A percentile compares a stretch with the other conserved stretches of the same genome.
phyloP scores from a whole-genome alignment of 2,113 vertebrate genomes.

The Etia nguti region DNA sequence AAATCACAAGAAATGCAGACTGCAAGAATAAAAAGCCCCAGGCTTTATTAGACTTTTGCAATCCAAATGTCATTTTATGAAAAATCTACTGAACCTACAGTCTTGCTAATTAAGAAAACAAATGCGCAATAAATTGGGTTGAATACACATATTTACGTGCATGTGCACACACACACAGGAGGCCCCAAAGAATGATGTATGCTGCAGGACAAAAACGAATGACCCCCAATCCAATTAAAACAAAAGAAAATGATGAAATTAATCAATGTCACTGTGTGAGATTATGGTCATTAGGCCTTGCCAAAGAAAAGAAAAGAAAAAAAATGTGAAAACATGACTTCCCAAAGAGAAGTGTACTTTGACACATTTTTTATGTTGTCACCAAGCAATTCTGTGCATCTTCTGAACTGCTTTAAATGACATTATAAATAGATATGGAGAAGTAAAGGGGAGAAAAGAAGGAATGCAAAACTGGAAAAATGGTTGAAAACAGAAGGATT shows the following conservation, averaged over 20 bases:
- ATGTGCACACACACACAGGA: not conserved
- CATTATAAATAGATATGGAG: not conserved
- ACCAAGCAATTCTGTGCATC: not conserved
- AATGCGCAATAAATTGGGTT: conserved; percentile 42
- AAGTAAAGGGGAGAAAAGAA: not conserved
- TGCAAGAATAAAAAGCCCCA: not conserved
- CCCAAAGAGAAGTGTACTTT: not conserved
- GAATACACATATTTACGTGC: not conserved
- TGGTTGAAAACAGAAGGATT: not conserved
- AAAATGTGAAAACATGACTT: conserved; percentile 30
- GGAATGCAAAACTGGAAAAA: not conserved
- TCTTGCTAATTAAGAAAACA: conserved; percentile 56
- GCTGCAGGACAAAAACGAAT: conserved; percentile 69
- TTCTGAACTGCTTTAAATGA: not conserved
- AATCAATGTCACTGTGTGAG: conserved; percentile 75
- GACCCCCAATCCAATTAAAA: conserved; percentile 78
- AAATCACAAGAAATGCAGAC: not conserved
- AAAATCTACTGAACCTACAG: conserved; percentile 31
- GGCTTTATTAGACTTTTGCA: not conserved
- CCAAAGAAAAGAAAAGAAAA: not conserved
- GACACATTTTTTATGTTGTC: not conserved
- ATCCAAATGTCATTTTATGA: conserved; percentile 21
- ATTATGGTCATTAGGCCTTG: conserved; percentile 73
- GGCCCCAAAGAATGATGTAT: conserved; percentile 46
- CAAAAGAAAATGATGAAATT: conserved; percentile 78